Evolutionary conservation across 2,888 invertebrate genomes (phyloP).

Genomic region (Orthosia gothica): DNA sequence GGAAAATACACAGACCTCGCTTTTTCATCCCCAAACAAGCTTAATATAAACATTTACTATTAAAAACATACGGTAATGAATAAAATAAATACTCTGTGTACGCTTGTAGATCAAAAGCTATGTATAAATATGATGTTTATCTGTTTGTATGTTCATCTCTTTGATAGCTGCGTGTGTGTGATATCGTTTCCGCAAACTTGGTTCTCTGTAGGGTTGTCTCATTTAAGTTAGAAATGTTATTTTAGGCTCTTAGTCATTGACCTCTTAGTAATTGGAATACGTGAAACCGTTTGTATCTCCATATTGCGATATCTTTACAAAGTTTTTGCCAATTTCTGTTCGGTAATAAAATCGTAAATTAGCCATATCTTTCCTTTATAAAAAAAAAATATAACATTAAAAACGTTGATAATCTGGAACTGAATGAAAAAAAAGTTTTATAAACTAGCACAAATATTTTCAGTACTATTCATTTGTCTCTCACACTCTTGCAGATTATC

Average conservation of each 20-base stretch:
- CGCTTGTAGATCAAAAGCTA: slow-evolving; percentile 47
- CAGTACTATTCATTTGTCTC: no score
- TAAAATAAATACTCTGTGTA: slow-evolving; percentile 48
- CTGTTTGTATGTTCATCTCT: slow-evolving; percentile 48
- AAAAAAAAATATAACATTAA: no score
- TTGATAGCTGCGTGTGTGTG: slow-evolving; percentile 62
- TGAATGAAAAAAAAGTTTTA: no score
- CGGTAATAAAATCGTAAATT: no score
- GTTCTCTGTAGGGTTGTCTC: slow-evolving; percentile 39
- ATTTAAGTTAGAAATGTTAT: slow-evolving; percentile 9
- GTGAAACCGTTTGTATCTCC: background rate
- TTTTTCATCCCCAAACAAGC: slow-evolving; percentile 14
- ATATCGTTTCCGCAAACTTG: slow-evolving; percentile 66
- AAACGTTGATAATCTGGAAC: no score
- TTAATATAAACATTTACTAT: slow-evolving; percentile 21
- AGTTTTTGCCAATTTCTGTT: no score
- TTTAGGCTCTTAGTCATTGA: background rate
- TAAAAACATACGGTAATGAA: slow-evolving; percentile 47
- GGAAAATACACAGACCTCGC: slow-evolving; percentile 11
- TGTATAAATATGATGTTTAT: slow-evolving; percentile 33
- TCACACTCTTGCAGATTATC: no score
- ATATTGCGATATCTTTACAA: no score
- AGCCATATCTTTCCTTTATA: no score
- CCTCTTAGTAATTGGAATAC: background rate
- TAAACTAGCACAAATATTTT: no score